Base-by-base conservation (phyloP, 2,797 vertebrate species). In the Hyperoplus lanceolatus region DNA sequence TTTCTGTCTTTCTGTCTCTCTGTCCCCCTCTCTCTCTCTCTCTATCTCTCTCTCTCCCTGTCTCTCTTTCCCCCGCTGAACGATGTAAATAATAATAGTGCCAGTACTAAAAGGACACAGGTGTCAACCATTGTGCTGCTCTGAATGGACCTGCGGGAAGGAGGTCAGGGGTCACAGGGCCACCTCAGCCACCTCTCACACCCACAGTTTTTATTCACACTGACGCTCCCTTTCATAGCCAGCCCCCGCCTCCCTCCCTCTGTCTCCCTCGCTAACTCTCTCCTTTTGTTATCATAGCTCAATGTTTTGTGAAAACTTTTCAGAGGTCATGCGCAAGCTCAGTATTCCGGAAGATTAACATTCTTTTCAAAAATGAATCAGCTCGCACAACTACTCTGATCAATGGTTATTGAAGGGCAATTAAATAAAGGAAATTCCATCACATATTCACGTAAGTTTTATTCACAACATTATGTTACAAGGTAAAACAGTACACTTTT, bases 21-120 rank as follows among this genome's bases (percentile, higher is more conserved):
- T 86, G 29, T 29, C 29, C 29, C 29, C 29, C 21, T 21, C 21
- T 21, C 21, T 29, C 3, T 29, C 29, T 29, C 29, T 29, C 29
- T 29, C 3, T 29, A 3, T 29, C 29, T 29, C 3, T 29, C 80
- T 83, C 77, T 81, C 85, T 88, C 70, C 82, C 79, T 70, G 87
- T 87, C 89, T 77, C 90, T 84, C 84, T 86, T 29, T 29, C 29
- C 29, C 89, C 90, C 79, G 48, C 77, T 81, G 69, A 85, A 87
- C 89, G 90, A 89, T 95, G 93, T 95, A 94, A 96, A 96, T 94
- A 95, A 95, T 94, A 95, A 95, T 90, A 95, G 90, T 87, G 86
- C 75, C 88, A 70, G 85, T 71, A 66, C 81, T 95, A 94, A 96
- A 95, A 95, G 93, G 92, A 95, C 95, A 94, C 95, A 96, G 95